A percentile compares a stretch with the other conserved stretches of the same genome.
These are phyloP conservation scores for Anoncus sp. DNA, from an alignment of 2,888 invertebrate species.

Conservation along the genomic window DNA sequence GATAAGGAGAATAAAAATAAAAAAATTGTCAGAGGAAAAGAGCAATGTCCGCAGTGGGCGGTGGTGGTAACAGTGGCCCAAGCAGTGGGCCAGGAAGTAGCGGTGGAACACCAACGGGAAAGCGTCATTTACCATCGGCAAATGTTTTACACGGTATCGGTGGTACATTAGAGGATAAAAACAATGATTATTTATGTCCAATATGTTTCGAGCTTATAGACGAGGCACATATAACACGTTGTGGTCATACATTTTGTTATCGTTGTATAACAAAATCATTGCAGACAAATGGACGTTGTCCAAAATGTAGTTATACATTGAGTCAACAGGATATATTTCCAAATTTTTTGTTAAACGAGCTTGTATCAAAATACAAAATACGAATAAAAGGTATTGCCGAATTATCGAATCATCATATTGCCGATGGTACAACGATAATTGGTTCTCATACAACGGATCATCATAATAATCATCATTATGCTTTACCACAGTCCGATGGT, in stretches of 20 bases:
- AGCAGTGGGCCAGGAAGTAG: constrained; percentile 71
- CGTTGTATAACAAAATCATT: constrained; percentile 90
- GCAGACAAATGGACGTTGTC: constrained; percentile 89
- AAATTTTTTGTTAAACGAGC: constrained; percentile 93
- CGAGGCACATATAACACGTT: constrained; percentile 95
- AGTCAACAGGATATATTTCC: constrained; percentile 91
- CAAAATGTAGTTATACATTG: constrained; percentile 91
- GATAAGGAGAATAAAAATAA: constrained; percentile 17
- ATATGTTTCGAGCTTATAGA: constrained; percentile 95
- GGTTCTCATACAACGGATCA: constrained; percentile 48
- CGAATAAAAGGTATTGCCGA: constrained; percentile 84
- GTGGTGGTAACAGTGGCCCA: constrained; percentile 68
- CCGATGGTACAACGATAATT: constrained; percentile 70
- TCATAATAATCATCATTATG: constrained; percentile 71
- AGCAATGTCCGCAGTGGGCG: constrained; percentile 21
- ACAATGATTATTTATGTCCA: constrained; percentile 89
- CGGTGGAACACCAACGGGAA: constrained; percentile 83
- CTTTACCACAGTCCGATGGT: constrained; percentile 78
- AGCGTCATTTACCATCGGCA: constrained; percentile 81
- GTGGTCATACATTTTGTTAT: constrained; percentile 97
- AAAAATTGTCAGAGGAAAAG: background rate
- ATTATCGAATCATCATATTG: constrained; percentile 76
- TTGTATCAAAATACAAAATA: constrained; percentile 89
- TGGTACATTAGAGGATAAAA: constrained; percentile 88
- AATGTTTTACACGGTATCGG: constrained; percentile 87